Conservation (phyloP, 2,888 invertebrate species). For the Acrocera orbiculus region DNA sequence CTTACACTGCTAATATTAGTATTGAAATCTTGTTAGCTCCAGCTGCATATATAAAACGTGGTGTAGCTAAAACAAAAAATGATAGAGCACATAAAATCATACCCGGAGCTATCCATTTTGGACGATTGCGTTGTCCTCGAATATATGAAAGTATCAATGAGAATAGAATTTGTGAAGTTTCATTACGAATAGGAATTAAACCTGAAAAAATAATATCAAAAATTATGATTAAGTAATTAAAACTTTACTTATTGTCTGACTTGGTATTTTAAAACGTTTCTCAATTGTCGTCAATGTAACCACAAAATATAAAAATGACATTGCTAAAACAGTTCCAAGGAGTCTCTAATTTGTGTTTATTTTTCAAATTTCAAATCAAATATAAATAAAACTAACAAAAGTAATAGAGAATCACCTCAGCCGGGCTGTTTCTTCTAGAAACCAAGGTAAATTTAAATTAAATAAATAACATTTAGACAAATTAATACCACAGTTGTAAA, state of each 20-base stretch:
- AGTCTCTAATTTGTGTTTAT: too few relatives aligned
- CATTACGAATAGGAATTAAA: conserved; percentile 47
- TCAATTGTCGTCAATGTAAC: conserved; percentile 48
- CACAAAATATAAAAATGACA: conserved; percentile 45
- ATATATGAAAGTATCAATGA: conserved; percentile 43
- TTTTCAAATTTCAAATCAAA: too few relatives aligned
- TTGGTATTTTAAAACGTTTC: conserved; percentile 48
- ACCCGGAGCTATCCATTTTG: conserved; percentile 48
- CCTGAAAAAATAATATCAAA: conserved; percentile 27
- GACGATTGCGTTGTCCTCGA: conserved; percentile 47
- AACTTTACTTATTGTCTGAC: conserved; percentile 43
- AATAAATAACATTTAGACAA: too few relatives aligned
- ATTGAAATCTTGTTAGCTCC: too few relatives aligned
- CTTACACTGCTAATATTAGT: too few relatives aligned
- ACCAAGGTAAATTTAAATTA: too few relatives aligned
- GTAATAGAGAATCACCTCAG: too few relatives aligned
- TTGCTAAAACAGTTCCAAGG: conserved; percentile 44
- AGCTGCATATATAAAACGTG: conserved; percentile 44
- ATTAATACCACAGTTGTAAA: too few relatives aligned
- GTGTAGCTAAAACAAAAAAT: conserved; percentile 40
- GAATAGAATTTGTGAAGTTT: conserved; percentile 47
- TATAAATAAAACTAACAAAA: too few relatives aligned
- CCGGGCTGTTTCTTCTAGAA: too few relatives aligned
- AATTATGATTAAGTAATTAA: background rate
- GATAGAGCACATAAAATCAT: conserved; percentile 41